Evolutionary conservation across 2,888 invertebrate species (phyloP).

Genomic region (Pristionchus mayeri): DNA sequence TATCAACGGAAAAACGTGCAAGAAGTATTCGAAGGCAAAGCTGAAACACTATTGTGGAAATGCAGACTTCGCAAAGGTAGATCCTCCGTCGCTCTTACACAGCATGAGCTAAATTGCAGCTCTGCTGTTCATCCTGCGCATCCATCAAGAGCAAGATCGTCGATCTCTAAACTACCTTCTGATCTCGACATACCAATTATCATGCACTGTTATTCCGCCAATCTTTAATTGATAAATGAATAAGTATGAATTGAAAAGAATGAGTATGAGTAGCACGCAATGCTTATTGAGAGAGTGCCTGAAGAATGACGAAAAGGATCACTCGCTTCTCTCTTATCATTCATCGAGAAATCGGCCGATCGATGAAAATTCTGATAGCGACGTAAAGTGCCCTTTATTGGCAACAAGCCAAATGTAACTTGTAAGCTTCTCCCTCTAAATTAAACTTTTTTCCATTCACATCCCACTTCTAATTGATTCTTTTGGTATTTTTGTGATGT

Average conservation of each 20-base stretch:
- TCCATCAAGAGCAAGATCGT: slow-evolving; percentile 31
- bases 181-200: neutral
- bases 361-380: neutral
- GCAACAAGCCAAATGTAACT: neutral
- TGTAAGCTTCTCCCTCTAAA: too few species aligned
- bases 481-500: too few species aligned
- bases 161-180: slow-evolving; percentile 1
- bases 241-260: too few species aligned
- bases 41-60: slow-evolving; percentile 61
- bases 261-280: neutral
- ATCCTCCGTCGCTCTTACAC: too few species aligned
- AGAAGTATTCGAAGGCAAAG: slow-evolving; percentile 60
- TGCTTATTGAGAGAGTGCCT: neutral
- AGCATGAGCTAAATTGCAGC: neutral
- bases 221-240: too few species aligned
- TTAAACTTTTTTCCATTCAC: too few species aligned
- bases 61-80: slow-evolving; percentile 25
- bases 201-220: too few species aligned
- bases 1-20: slow-evolving; percentile 65
- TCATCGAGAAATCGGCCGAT: too few species aligned
- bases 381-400: neutral
- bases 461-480: too few species aligned
- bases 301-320: neutral
- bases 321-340: neutral
- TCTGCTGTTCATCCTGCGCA: slow-evolving; percentile 39